These are phyloP conservation scores for Chrysogorgia sp. DNA, from an alignment of 92 coral and sea anemone genomes.

Conservation along the genomic window DNA sequence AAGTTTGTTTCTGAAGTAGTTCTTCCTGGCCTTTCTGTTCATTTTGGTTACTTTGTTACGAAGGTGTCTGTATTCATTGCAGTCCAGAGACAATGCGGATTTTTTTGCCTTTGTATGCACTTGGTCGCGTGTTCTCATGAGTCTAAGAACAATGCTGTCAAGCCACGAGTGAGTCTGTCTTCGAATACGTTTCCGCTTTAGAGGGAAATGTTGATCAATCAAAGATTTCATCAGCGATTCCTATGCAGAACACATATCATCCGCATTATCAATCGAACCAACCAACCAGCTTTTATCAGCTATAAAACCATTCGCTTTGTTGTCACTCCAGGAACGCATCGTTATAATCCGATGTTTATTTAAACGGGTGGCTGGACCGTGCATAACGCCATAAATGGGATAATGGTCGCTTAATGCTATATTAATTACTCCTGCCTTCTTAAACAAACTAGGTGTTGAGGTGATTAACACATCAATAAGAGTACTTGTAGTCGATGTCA, in stretches of 20 bases:
- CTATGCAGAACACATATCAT: constrained; percentile 52
- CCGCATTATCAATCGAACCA: constrained; percentile 52
- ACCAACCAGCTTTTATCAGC: constrained; percentile 37
- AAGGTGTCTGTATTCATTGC: constrained; percentile 53
- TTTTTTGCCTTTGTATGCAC: constrained; percentile 52
- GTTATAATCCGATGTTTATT: constrained; percentile 49
- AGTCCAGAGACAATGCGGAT: constrained; percentile 44
- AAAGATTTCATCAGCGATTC: constrained; percentile 35
- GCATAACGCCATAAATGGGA: constrained; percentile 54
- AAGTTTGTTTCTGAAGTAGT: constrained; percentile 39
- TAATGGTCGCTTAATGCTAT: constrained; percentile 53
- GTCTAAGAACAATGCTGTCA: constrained; percentile 48
- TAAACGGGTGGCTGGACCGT: constrained; percentile 21
- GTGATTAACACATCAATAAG: constrained; percentile 53
- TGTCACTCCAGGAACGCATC: constrained; percentile 38
- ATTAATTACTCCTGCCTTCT: constrained; percentile 17
- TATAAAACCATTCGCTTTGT: constrained; percentile 25
- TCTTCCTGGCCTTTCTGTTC: constrained; percentile 45
- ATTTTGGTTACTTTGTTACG: constrained; percentile 46
- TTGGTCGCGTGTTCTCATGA: constrained; percentile 57
- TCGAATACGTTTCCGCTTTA: constrained; percentile 56
- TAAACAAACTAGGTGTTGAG: constrained; percentile 50
- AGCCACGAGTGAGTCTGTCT: constrained; percentile 57
- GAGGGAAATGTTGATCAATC: constrained; percentile 53
- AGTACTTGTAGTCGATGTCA: constrained; percentile 36